Conservation (phyloP, 2,888 invertebrate species). For the Coleophora deauratella region DNA sequence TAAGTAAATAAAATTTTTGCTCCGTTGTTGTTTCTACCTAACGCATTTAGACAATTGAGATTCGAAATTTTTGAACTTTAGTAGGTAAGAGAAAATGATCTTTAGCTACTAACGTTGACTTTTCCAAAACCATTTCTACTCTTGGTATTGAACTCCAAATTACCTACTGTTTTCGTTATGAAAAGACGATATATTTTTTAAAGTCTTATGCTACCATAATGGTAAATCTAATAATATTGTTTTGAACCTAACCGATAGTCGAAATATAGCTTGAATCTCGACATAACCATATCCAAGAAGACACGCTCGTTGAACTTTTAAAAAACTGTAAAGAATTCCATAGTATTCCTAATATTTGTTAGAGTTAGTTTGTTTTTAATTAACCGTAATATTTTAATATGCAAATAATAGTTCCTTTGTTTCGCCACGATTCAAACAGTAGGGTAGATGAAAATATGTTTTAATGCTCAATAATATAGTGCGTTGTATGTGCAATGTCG, state of each 20-base stretch:
- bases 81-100: background rate
- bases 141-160: background rate
- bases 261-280: background rate
- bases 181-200: background rate
- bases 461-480: slow-evolving; percentile 15
- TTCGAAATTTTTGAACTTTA: background rate
- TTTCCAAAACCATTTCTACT: background rate
- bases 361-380: background rate
- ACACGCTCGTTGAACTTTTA: background rate
- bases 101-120: background rate
- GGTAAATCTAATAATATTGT: no score
- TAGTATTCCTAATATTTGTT: background rate
- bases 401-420: slow-evolving; percentile 26
- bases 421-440: slow-evolving; percentile 18
- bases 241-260: no score
- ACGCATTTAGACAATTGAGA: slow-evolving; percentile 5
- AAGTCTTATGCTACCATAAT: no score
- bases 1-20: slow-evolving; percentile 7
- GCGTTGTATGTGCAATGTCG: background rate
- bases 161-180: background rate
- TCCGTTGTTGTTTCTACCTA: slow-evolving; percentile 9
- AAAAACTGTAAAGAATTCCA: background rate
- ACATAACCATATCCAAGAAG: background rate
- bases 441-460: slow-evolving; percentile 10
- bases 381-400: slow-evolving; percentile 4